Base-by-base conservation (phyloP, 2,113 vertebrate species). In the Nestor notabilis region DNA sequence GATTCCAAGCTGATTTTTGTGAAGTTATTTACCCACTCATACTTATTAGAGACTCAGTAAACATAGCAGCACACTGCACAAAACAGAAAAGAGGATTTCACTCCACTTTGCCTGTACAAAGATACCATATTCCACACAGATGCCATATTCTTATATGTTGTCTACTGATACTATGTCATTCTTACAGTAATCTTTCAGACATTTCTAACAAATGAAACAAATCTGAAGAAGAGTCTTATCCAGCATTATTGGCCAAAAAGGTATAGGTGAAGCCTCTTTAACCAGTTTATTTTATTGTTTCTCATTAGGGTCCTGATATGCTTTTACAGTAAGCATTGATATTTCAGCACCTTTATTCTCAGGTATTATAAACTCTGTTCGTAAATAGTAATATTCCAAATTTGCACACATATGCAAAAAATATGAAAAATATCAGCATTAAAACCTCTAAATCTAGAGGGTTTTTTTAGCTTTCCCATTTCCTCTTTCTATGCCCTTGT, bases 61-160 rank as follows among this genome's bases (percentile, higher is more conserved):
- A 90, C 64, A 89, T 37, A 97, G 70, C 87, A 87, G 70, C 79
- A 76, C 61, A 71, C 17, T 82, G 61, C 83, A 86, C 5, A 60
- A 80, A 94, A 93, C 60, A 94, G 79, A 93, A 87, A 97, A 96
- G 78, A 83, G 49, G 53, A 88, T 96, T 97, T 96, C 83, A 89
- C 49, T 44, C n/a, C 56, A 53, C 92, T 96, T 84, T 31, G 55
- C 50, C 44, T 93, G 68, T 44, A 83, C 55, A 71, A 70, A 97
- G 94, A 95, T 88, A 70, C 17, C 20, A 69, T 39, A 63, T 66
- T 83, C 17, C 43, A 77, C 19, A 72, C 0, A 1, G 35, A 61
- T 74, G 39, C 8, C 20, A 55, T 31, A 64, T 53, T 85, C 65
- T 80, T 93, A 84, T 87, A 61, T 68, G 17, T 71, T 65, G 97